Conservation (phyloP, 2,113 vertebrate genomes). For the Calyptomena viridis region DNA sequence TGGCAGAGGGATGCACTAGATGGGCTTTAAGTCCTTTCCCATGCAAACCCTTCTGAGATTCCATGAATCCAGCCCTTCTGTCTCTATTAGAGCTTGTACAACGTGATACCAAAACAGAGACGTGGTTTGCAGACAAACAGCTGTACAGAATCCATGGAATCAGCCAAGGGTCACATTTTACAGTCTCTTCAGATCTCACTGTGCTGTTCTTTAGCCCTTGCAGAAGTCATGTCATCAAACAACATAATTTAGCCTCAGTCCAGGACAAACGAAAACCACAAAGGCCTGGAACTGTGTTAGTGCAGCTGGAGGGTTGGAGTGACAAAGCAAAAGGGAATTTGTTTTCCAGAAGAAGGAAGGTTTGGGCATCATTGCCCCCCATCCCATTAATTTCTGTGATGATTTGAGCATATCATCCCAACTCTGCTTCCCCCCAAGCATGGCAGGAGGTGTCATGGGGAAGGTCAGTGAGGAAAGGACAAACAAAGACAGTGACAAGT, state of each 20-base stretch:
- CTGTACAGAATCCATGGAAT: not conserved
- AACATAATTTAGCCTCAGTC: not conserved
- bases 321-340: not conserved
- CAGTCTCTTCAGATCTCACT: not conserved
- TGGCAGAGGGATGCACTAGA: not conserved
- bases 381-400: not conserved
- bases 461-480: not conserved
- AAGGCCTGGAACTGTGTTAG: not conserved
- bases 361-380: not conserved
- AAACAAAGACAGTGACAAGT: not conserved
- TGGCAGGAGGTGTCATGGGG: not conserved
- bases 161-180: not conserved
- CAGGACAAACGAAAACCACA: not conserved
- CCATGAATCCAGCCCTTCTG: not conserved
- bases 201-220: not conserved
- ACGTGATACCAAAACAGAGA: not conserved
- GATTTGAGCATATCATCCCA: not conserved
- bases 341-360: not conserved
- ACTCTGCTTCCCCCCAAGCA: not conserved
- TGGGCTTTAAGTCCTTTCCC: not conserved
- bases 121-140: not conserved
- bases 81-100: not conserved
- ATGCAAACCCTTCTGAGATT: not conserved
- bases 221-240: not conserved
- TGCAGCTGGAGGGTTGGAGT: not conserved